Percentiles rank a stretch among this genome's conserved stretches.
Conservation (phyloP, 2,113 vertebrate genomes). For the Oryzias melastigma region DNA sequence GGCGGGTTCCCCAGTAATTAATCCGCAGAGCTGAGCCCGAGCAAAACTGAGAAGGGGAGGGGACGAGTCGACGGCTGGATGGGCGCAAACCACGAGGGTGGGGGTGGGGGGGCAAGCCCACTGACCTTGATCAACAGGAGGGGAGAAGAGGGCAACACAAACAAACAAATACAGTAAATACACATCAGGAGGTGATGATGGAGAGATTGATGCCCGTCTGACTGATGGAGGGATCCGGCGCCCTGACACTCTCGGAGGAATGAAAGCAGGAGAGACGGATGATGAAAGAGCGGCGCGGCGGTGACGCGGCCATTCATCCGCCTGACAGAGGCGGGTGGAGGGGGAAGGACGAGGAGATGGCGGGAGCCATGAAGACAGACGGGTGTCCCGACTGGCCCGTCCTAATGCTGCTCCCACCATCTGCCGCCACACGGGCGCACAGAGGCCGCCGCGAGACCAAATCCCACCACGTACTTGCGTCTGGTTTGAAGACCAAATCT, state of each 20-base stretch:
- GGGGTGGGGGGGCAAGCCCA: constrained; percentile 53
- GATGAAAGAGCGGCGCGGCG: constrained; percentile 56
- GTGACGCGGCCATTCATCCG: constrained; percentile 61
- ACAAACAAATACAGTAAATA: constrained; percentile 23
- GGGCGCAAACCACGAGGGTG: constrained; percentile 36
- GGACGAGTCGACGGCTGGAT: constrained; percentile 54
- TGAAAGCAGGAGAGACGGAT: constrained; percentile 45
- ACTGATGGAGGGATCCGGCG: constrained; percentile 49
- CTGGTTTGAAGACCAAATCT: too few species aligned
- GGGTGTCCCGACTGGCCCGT: constrained; percentile 35
- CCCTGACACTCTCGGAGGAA: constrained; percentile 61
- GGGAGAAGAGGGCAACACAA: not conserved
- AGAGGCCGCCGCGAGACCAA: constrained; percentile 31
- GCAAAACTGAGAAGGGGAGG: constrained; percentile 55
- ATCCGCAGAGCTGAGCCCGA: constrained; percentile 65
- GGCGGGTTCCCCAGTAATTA: constrained; percentile 77
- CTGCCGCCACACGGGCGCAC: constrained; percentile 56
- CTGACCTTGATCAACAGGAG: constrained; percentile 70
- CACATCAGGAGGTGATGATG: constrained; percentile 4
- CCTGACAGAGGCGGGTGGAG: constrained; percentile 27
- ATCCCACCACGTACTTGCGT: too few species aligned
- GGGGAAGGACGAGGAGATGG: constrained; percentile 24
- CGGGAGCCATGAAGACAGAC: not conserved
- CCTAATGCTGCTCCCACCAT: constrained; percentile 58
- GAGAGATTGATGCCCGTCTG: constrained; percentile 47